These are phyloP conservation scores for Oryctolagus cuniculus DNA, from an alignment of 2,113 vertebrate genomes.

Conservation along the genomic window DNA sequence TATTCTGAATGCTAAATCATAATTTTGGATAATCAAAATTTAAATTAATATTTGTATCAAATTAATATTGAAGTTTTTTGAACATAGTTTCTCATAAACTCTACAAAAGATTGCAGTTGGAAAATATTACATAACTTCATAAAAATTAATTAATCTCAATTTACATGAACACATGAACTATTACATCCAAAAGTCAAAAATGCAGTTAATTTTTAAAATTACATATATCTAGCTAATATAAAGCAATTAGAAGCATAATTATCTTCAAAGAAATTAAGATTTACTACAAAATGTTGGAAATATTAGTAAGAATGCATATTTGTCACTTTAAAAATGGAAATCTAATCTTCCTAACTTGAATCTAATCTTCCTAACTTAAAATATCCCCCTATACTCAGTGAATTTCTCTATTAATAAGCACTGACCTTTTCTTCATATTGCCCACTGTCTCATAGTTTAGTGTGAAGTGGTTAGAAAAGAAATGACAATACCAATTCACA, in stretches of 20 bases:
- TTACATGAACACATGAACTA: neutral
- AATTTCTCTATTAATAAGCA: neutral
- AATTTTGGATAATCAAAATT: neutral
- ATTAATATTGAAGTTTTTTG: neutral
- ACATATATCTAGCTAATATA: neutral
- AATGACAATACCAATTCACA: constrained; percentile 58
- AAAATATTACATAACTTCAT: neutral
- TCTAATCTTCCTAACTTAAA: neutral
- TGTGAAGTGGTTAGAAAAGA: constrained; percentile 66
- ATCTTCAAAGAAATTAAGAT: neutral
- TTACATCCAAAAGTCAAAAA: neutral
- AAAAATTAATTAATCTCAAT: neutral
- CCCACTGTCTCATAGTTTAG: rapidly evolving
- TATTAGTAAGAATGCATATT: neutral
- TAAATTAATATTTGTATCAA: neutral
- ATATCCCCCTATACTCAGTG: neutral
- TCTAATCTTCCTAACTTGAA: neutral
- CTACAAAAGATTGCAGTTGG: neutral
- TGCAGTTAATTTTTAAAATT: neutral
- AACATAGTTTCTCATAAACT: neutral
- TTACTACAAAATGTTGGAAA: neutral
- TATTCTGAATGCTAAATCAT: constrained; percentile 11
- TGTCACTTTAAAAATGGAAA: neutral
- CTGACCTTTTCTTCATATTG: neutral
- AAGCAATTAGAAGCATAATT: neutral